These are phyloP conservation scores for Amazona ochrocephala DNA, from an alignment of 2,797 vertebrate species.

Conservation along the genomic window DNA sequence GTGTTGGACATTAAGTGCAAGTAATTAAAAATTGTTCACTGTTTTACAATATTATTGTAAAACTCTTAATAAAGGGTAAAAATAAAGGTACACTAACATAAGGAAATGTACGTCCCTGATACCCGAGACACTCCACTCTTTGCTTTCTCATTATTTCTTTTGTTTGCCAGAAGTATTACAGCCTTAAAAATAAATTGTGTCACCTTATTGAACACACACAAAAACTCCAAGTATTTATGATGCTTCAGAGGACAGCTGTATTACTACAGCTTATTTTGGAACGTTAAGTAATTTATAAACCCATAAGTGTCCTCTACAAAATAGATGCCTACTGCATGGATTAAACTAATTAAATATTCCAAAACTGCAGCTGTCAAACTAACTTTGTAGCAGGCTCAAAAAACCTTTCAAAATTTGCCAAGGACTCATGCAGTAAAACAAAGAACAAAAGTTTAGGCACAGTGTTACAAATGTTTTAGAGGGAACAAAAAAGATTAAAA, in stretches of 20 bases:
- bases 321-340: not conserved
- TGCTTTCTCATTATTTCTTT: not conserved
- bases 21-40: not conserved
- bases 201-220: not conserved
- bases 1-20: not conserved
- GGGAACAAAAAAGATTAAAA: not conserved
- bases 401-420: not conserved
- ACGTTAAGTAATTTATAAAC: not conserved
- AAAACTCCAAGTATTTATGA: not conserved
- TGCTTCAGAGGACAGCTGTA: not conserved
- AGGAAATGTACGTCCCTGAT: not conserved
- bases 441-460: not conserved
- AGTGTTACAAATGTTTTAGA: not conserved
- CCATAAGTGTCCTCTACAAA: not conserved
- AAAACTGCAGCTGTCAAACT: not conserved
- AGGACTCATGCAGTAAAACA: not conserved
- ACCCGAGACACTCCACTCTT: not conserved
- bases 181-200: not conserved
- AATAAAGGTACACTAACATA: not conserved
- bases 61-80: not conserved
- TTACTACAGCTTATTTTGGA: not conserved
- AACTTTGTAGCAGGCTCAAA: not conserved
- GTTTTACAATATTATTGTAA: not conserved
- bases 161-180: not conserved
- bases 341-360: not conserved